Evolutionary conservation across 2,888 invertebrate genomes (phyloP).

Genomic region (Trypoxylon attenuatum): DNA sequence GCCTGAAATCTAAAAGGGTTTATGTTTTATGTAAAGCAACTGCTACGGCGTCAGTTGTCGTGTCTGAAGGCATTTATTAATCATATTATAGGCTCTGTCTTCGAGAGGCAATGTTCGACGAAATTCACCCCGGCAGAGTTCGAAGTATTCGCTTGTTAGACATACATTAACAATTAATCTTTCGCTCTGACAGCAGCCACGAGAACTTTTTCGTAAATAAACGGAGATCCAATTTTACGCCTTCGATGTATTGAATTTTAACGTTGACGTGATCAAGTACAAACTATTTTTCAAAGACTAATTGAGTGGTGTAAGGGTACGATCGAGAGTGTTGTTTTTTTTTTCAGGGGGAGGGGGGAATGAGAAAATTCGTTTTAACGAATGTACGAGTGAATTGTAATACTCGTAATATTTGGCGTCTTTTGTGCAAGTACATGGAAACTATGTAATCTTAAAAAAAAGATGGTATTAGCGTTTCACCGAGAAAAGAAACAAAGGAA

Average conservation of each 20-base stretch:
- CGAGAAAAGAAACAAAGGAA: conserved; percentile 12
- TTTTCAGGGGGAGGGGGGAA: conserved; percentile 19
- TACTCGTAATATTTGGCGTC: conserved; percentile 13
- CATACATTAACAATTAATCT: conserved; percentile 11
- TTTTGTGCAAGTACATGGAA: conserved; percentile 2
- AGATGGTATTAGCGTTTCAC: conserved; percentile 40
- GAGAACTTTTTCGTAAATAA: background rate
- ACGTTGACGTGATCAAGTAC: conserved; percentile 52
- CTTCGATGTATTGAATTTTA: conserved; percentile 45
- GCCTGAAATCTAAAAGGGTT: conserved; percentile 6
- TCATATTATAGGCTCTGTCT: conserved; percentile 16
- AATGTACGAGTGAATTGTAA: conserved; percentile 13
- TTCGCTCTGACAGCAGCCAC: conserved; percentile 12
- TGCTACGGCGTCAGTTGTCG: background rate
- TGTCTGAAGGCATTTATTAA: background rate
- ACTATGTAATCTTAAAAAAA: background rate
- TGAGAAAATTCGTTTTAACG: conserved; percentile 10
- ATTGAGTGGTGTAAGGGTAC: conserved; percentile 19
- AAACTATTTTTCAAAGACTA: conserved; percentile 51
- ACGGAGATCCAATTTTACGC: conserved; percentile 28
- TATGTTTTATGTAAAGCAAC: background rate
- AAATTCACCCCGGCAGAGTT: conserved; percentile 12
- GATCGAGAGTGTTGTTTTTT: conserved; percentile 36
- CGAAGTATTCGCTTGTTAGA: conserved; percentile 25
- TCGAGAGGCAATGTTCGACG: conserved; percentile 3